Evolutionary conservation across 2,888 invertebrate species (phyloP).

Genomic region (Drosophila birchii): DNA sequence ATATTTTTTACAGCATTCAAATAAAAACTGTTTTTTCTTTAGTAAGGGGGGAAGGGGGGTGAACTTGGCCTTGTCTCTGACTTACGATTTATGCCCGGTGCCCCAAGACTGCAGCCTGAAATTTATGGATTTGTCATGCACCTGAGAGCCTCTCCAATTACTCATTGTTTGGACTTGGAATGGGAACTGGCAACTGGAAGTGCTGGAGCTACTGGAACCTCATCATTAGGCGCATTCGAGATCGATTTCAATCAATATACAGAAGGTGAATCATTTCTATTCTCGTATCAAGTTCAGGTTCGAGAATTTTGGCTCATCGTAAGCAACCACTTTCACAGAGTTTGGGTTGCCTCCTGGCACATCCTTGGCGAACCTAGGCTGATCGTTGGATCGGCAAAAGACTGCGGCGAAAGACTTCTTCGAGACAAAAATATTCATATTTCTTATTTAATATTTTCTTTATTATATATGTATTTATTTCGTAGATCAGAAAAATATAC

Average conservation of each 20-base stretch:
- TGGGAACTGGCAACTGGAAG: constrained; percentile 9
- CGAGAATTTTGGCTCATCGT: not conserved
- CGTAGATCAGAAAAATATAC: too few relatives aligned
- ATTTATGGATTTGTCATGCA: constrained; percentile 40
- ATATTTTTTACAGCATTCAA: constrained; percentile 75
- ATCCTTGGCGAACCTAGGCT: not conserved
- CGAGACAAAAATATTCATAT: not conserved
- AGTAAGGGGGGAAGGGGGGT: not conserved
- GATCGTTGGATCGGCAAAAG: too few relatives aligned
- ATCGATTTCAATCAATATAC: constrained; percentile 4
- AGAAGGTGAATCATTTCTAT: constrained; percentile 7
- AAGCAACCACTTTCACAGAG: not conserved
- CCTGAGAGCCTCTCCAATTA: constrained; percentile 5
- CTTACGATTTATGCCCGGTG: constrained; percentile 23
- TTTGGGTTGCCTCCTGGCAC: not conserved
- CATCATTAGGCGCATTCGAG: constrained; percentile 8
- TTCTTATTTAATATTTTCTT: too few relatives aligned
- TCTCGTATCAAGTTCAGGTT: not conserved
- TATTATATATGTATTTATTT: too few relatives aligned
- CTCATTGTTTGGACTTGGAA: constrained; percentile 22
- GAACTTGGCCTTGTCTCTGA: constrained; percentile 20
- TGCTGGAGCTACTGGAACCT: not conserved
- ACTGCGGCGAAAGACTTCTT: not conserved
- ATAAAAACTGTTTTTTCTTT: constrained; percentile 46
- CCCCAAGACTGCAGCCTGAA: not conserved